These are phyloP conservation scores for Salmo trutta DNA, from an alignment of 2,797 vertebrate species.

Conservation along the genomic window DNA sequence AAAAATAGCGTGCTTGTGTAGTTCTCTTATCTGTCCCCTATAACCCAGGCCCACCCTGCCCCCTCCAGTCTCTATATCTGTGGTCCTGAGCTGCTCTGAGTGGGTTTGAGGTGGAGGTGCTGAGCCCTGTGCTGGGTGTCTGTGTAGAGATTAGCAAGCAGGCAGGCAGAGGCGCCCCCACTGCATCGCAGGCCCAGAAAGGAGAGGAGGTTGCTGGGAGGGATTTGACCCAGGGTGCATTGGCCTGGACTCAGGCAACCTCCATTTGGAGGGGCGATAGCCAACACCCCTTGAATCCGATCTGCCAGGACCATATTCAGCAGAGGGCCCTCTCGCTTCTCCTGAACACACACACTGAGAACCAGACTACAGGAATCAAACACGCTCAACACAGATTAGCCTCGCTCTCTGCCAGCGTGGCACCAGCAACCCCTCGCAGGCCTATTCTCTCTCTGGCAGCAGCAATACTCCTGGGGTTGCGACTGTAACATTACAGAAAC, in stretches of 20 bases:
- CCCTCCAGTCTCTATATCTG: background rate
- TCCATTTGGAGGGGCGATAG: conserved; percentile 13
- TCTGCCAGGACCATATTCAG: conserved; percentile 11
- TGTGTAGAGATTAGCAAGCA: conserved; percentile 30
- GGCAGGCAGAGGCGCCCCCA: background rate
- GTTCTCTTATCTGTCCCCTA: conserved; percentile 31
- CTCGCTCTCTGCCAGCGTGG: background rate
- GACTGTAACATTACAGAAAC: background rate
- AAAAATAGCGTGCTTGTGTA: background rate
- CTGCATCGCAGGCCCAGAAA: background rate
- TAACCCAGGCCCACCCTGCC: conserved; percentile 4
- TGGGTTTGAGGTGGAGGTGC: conserved; percentile 17
- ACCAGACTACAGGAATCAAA: conserved; percentile 22
- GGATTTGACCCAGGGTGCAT: background rate
- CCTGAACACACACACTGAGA: conserved; percentile 18
- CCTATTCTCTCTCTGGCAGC: conserved; percentile 3
- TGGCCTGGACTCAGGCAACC: background rate
- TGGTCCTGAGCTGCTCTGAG: conserved; percentile 1
- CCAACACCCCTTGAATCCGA: background rate
- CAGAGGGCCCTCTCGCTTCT: background rate
- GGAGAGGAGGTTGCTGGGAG: background rate
- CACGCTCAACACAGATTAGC: background rate
- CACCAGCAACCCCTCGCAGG: conserved; percentile 2
- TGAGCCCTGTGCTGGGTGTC: background rate
- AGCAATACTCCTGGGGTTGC: background rate